Conservation (phyloP, 1,140 invertebrate species). For the Aphis craccivora region DNA sequence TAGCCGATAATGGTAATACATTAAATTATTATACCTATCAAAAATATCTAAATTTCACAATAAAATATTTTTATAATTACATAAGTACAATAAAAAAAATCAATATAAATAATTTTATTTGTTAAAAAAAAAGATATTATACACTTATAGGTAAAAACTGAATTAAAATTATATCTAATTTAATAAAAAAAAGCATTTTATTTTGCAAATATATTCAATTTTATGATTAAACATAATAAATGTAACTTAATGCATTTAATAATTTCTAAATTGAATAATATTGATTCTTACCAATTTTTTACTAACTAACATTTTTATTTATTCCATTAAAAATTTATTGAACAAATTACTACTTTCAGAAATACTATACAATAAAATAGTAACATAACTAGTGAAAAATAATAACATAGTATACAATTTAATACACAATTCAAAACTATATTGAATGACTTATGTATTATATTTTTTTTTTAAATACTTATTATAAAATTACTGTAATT, state of each 20-base stretch:
- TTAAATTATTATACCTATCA: background rate
- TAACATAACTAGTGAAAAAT: too few relatives aligned
- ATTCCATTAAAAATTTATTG: too few relatives aligned
- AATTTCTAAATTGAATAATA: too few relatives aligned
- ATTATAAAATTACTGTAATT: too few relatives aligned
- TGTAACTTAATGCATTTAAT: background rate
- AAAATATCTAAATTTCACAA: background rate
- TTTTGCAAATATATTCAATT: too few relatives aligned
- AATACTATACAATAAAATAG: background rate
- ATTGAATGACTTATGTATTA: too few relatives aligned
- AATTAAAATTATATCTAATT: background rate
- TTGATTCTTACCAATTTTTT: background rate
- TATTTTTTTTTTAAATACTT: too few relatives aligned
- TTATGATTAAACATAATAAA: background rate
- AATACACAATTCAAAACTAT: too few relatives aligned
- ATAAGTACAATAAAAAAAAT: background rate
- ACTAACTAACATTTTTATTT: background rate
- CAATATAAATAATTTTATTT: background rate
- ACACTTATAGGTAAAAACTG: background rate
- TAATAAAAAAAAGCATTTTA: too few relatives aligned
- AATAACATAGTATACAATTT: too few relatives aligned
- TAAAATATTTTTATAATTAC: background rate
- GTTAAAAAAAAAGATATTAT: background rate
- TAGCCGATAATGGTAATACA: background rate
- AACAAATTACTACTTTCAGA: background rate